Evolutionary conservation across 2,888 invertebrate genomes (phyloP).

Genomic region (Drosophila quinaria): DNA sequence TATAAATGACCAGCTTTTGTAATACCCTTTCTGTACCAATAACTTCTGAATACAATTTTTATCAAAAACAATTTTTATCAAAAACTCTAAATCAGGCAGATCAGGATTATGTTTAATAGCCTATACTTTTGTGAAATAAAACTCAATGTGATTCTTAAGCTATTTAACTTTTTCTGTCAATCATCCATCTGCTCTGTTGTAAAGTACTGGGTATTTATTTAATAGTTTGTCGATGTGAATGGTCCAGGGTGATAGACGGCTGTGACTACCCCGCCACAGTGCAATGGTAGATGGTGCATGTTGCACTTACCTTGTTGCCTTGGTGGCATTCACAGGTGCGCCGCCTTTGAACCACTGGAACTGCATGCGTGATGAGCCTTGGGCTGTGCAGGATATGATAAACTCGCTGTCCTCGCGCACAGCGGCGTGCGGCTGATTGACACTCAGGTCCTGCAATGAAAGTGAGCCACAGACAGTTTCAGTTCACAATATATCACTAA

Average conservation of each 20-base stretch:
- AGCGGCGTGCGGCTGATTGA: constrained; percentile 86
- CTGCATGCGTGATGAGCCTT: constrained; percentile 90
- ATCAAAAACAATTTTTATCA: no score
- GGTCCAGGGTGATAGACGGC: constrained; percentile 26
- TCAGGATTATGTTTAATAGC: no score
- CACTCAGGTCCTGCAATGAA: constrained; percentile 86
- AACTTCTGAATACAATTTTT: not conserved
- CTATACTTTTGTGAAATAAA: no score
- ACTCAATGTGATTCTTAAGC: not conserved
- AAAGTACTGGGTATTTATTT: constrained; percentile 15
- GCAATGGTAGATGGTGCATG: not conserved
- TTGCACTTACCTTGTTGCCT: constrained; percentile 89
- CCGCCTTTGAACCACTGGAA: constrained; percentile 95
- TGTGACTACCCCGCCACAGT: constrained; percentile 6
- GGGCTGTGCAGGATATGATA: constrained; percentile 91
- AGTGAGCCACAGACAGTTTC: constrained; percentile 17
- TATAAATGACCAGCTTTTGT: no score
- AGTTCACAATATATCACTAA: constrained; percentile 54
- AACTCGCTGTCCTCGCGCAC: constrained; percentile 91
- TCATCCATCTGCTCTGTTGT: not conserved
- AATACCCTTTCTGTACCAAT: not conserved
- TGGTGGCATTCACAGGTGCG: constrained; percentile 90
- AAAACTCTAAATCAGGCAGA: no score
- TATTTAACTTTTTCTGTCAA: not conserved
- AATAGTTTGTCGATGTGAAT: constrained; percentile 35